Evolutionary conservation across 2,888 invertebrate genomes (phyloP).

Genomic region (Dioctria rufipes): DNA sequence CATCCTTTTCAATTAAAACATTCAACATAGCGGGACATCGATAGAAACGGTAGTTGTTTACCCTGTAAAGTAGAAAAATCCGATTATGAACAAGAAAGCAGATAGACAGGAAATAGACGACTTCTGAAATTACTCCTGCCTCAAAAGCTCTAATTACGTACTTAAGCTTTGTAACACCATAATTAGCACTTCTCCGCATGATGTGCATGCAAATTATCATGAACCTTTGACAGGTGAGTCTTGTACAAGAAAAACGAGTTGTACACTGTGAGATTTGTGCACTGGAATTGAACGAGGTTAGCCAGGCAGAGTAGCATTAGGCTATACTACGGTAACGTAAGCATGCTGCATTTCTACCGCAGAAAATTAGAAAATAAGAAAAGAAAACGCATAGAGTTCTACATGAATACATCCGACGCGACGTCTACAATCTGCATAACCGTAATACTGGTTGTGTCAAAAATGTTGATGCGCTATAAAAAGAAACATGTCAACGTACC

Average conservation of each 20-base stretch:
- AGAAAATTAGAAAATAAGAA: neutral
- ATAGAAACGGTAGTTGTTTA: too few species aligned
- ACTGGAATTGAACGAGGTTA: slow-evolving; percentile 34
- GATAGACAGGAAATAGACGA: too few species aligned
- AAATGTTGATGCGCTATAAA: slow-evolving; percentile 36
- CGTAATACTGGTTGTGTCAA: slow-evolving; percentile 24
- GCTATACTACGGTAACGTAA: neutral
- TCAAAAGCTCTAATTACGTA: slow-evolving; percentile 32
- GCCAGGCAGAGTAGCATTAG: neutral
- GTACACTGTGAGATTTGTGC: slow-evolving; percentile 15
- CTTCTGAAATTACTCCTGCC: neutral
- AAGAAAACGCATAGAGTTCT: neutral
- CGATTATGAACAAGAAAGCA: too few species aligned
- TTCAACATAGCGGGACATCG: too few species aligned
- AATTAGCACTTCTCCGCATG: slow-evolving; percentile 37
- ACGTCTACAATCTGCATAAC: neutral
- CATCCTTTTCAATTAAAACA: too few species aligned
- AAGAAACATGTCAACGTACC: slow-evolving; percentile 38
- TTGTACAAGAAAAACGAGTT: slow-evolving; percentile 39
- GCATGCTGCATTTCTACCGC: too few species aligned
- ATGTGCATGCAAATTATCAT: slow-evolving; percentile 26
- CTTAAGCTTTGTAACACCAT: slow-evolving; percentile 37
- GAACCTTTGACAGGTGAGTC: slow-evolving; percentile 36
- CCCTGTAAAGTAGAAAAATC: too few species aligned
- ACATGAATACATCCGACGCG: neutral